Conservation (phyloP, 2,888 invertebrate genomes). For the Spicauda simplicius region DNA sequence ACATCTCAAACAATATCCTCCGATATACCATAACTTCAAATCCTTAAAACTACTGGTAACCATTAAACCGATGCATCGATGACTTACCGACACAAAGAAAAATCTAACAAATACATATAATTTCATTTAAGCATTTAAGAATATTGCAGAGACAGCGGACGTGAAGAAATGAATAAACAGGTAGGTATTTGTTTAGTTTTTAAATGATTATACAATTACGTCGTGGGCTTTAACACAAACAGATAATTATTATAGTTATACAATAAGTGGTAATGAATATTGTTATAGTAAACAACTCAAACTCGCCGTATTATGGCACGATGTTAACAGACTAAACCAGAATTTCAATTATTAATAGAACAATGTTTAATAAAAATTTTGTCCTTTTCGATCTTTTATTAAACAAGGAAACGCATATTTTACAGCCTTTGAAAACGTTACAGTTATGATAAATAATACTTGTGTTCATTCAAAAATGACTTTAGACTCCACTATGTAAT, state of each 20-base stretch:
- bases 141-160: conserved; percentile 27
- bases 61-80: conserved; percentile 51
- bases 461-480: not conserved
- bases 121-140: conserved; percentile 25
- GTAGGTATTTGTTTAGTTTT: conserved; percentile 6
- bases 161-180: conserved; percentile 20
- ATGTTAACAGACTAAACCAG: not conserved
- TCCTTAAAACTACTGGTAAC: conserved; percentile 81
- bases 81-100: conserved; percentile 35
- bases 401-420: not conserved
- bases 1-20: conserved; percentile 61
- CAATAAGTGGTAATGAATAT: conserved; percentile 1
- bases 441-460: not conserved
- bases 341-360: not conserved
- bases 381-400: not conserved
- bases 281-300: conserved; percentile 19
- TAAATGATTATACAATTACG: not conserved
- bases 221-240: conserved; percentile 7
- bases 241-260: not conserved
- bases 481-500: not conserved
- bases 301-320: conserved; percentile 17
- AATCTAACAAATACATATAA: conserved; percentile 34
- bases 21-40: conserved; percentile 64
- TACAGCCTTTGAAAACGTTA: not conserved
- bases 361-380: not conserved